A percentile compares a stretch with the other conserved stretches of the same genome.
Evolutionary conservation across 2,113 vertebrate genomes (phyloP).

Genomic region (Rostratula benghalensis): DNA sequence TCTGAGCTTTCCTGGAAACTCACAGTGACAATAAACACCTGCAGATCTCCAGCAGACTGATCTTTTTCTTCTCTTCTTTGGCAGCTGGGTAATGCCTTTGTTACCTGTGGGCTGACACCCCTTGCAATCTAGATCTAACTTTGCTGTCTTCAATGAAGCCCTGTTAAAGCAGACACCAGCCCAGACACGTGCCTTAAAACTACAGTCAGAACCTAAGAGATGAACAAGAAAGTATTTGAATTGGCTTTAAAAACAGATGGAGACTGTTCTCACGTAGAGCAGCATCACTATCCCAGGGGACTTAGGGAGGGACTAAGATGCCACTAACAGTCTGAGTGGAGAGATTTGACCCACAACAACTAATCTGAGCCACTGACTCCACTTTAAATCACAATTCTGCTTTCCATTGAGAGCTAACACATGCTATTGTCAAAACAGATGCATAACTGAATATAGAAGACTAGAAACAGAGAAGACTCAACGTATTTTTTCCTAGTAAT

Average conservation of each 20-base stretch:
- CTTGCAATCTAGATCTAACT: not conserved
- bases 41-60: not conserved
- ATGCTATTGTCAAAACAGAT: not conserved
- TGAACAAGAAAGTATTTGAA: not conserved
- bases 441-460: not conserved
- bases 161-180: not conserved
- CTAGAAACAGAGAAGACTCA: not conserved
- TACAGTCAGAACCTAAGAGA: not conserved
- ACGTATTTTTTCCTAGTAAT: not conserved
- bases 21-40: not conserved
- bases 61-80: not conserved
- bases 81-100: not conserved
- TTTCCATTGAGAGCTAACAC: not conserved
- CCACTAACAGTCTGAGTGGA: not conserved
- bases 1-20: slow-evolving; percentile 12
- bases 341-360: not conserved
- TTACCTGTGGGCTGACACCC: not conserved
- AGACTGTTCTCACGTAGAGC: not conserved
- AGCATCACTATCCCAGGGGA: not conserved
- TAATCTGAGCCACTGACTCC: not conserved
- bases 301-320: not conserved
- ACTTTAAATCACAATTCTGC: not conserved
- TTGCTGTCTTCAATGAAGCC: not conserved
- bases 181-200: not conserved
- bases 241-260: not conserved